A percentile compares a stretch with the other conserved stretches of the same genome.
These are phyloP conservation scores for Dicrostonyx torquatus DNA, from an alignment of 2,797 vertebrate genomes.

Conservation along the genomic window DNA sequence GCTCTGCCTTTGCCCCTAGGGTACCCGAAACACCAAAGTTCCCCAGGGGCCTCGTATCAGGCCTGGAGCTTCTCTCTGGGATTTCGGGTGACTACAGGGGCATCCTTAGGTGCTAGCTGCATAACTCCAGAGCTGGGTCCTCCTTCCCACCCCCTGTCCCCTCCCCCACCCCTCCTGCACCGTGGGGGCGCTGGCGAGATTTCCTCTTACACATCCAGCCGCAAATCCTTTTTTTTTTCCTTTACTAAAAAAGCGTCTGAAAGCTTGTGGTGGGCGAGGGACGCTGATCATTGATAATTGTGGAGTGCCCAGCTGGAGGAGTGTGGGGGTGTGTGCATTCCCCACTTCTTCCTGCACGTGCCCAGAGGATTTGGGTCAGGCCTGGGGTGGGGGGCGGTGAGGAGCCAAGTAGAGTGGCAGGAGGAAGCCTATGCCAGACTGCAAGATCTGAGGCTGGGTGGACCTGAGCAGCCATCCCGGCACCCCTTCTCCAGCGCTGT, in stretches of 20 bases:
- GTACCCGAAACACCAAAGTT: neutral
- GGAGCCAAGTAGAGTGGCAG: neutral
- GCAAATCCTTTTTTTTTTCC: neutral
- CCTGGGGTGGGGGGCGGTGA: neutral
- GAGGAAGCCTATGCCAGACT: neutral
- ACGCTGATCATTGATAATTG: conserved; percentile 49
- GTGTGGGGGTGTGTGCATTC: conserved; percentile 42
- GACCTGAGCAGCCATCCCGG: neutral
- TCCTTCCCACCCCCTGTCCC: neutral
- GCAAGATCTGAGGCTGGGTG: neutral
- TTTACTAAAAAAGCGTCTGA: conserved; percentile 57
- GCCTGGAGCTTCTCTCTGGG: neutral
- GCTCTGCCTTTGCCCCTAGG: neutral
- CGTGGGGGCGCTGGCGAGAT: conserved; percentile 65
- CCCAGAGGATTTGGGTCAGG: conserved; percentile 14
- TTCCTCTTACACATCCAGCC: conserved; percentile 62
- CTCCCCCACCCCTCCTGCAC: neutral
- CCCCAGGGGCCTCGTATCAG: neutral
- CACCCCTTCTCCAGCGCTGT: neutral
- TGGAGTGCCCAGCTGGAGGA: conserved; percentile 47
- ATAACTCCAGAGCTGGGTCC: neutral
- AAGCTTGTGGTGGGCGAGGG: conserved; percentile 60
- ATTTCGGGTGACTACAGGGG: neutral
- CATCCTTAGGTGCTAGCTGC: neutral
- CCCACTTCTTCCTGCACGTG: neutral